Evolutionary conservation across 2,888 invertebrate species (phyloP), one percentile per base, ranked within the genome.

Genomic region (Netelia inedita): DNA sequence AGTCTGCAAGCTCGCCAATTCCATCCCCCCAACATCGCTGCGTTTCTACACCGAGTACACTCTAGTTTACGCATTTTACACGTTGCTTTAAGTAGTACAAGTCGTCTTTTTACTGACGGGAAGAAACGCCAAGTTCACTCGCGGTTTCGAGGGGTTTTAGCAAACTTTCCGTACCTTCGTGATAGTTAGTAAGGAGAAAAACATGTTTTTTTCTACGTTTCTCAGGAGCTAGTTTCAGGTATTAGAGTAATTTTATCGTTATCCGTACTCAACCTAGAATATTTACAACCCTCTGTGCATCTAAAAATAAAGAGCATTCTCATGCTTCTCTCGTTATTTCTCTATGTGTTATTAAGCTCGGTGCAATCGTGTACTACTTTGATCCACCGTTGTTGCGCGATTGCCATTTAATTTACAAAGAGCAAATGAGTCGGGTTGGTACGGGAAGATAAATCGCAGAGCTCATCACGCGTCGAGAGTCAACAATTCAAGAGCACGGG

Each of bases 401-500:
- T 46, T 46, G 46, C 46, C 66, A 43, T 46, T 66, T 50, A 66
- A 46, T 66, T 66, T 46, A 66, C 66, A 66, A 66, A 66, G 66
- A 43, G 66, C 59, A 41, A 35, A 50, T 46, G 66, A 66, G 66
- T 43, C 19, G n/a, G 14, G 11, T 21, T 46, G 66, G 14, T 21
- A 43, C 43, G 23, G 35, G 21, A 28, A 73, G 61, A 74, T 74
- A 81, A 69, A 81, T 81, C 69, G 50, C 57, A 16, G 28, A 16
- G 9, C 16, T n/a, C 41, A 35, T 63, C 41, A 14, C 41, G 63
- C n/a, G 63, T 28, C 23, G n/a, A 28, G 73, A 79, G 73, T 79
- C 59, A 71, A 73, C 69, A 55, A 59, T 53, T 63, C 79, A 69
- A 19, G 65, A 69, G 74, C 59, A 53, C 59, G 69, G 23, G 63